Evolutionary conservation across 2,888 invertebrate genomes (phyloP), one percentile per base, ranked within the genome.

Genomic region (Erebia ligea): DNA sequence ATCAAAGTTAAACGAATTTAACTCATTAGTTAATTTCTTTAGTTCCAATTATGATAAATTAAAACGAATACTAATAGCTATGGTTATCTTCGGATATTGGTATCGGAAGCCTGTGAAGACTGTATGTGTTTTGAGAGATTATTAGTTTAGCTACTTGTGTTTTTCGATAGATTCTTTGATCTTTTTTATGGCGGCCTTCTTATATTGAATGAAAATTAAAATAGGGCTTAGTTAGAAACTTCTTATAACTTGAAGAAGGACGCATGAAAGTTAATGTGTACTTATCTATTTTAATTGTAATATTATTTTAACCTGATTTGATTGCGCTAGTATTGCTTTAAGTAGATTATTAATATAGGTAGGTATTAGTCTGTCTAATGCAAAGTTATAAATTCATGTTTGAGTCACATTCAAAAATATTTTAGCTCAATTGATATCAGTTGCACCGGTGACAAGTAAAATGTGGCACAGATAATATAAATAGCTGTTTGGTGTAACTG

Each of bases 1-100:
- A 76, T 82, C 71, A 73, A 72, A 70, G 81, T 69, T 75, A 74
- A 75, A 76, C 71, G 75, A 74, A 72, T 76, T 73, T 65, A 54
- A 75, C 71, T 73, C 71, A 76, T 76, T 73, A 71, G 66, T 69
- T 69, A 52, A 64, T 65, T 70, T 70, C 61, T 71, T 48, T 19
- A 64, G 19, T 17, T 64, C 48, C 58, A 48, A 72, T 73, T 69
- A 72, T 50, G 63, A 67, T 64, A 59, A 69, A 69, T 69, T 72
- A 69, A 69, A 69, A 71, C 21, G 8, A 54, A 68, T 62, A 56
- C 54, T 34, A 68, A 58, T 67, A 42, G 42, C 57, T 67, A 61
- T 50, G 34, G n/a, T 21, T 34, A 40, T 45, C 13, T 48, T 11
- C 15, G 45, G 61, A 13, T 34, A 34, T 64, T 13, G n/a, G 40